phyloP scores from a whole-genome alignment of 2,113 vertebrate genomes.

The Verasper variegatus region DNA sequence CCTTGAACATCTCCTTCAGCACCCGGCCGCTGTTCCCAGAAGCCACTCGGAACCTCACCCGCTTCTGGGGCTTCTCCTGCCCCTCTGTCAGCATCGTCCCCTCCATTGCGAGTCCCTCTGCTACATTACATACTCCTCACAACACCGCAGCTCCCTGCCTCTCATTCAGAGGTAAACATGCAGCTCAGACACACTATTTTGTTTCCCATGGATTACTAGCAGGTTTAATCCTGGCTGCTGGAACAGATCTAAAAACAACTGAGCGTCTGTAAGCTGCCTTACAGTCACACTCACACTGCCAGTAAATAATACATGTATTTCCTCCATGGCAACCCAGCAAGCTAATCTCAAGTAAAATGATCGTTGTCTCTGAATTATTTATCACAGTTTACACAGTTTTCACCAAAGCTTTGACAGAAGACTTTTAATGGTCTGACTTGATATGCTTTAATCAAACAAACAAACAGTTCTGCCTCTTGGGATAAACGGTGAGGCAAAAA shows the following conservation, averaged over 20 bases:
- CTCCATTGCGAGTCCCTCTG: slow-evolving; percentile 73
- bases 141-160: slow-evolving; percentile 45
- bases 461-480: slow-evolving; percentile 14
- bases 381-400: slow-evolving; percentile 79
- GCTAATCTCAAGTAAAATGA: slow-evolving; percentile 87
- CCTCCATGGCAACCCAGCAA: slow-evolving; percentile 91
- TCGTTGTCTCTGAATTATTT: slow-evolving; percentile 87
- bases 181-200: slow-evolving; percentile 64
- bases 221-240: slow-evolving; percentile 70
- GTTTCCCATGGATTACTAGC: slow-evolving; percentile 70
- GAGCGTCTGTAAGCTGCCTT: slow-evolving; percentile 79
- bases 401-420: slow-evolving; percentile 64
- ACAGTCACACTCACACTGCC: slow-evolving; percentile 71
- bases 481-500: neutral
- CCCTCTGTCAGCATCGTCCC: slow-evolving; percentile 77
- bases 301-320: slow-evolving; percentile 91
- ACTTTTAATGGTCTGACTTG: slow-evolving; percentile 55
- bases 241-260: slow-evolving; percentile 74
- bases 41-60: slow-evolving; percentile 94
- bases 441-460: slow-evolving; percentile 52
- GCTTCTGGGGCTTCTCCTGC: slow-evolving; percentile 84
- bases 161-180: slow-evolving; percentile 60
- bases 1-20: slow-evolving; percentile 93
- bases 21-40: slow-evolving; percentile 94
- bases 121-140: slow-evolving; percentile 84